These are phyloP conservation scores for Drosophila affinis DNA, from an alignment of 2,888 invertebrate genomes.

Conservation along the genomic window DNA sequence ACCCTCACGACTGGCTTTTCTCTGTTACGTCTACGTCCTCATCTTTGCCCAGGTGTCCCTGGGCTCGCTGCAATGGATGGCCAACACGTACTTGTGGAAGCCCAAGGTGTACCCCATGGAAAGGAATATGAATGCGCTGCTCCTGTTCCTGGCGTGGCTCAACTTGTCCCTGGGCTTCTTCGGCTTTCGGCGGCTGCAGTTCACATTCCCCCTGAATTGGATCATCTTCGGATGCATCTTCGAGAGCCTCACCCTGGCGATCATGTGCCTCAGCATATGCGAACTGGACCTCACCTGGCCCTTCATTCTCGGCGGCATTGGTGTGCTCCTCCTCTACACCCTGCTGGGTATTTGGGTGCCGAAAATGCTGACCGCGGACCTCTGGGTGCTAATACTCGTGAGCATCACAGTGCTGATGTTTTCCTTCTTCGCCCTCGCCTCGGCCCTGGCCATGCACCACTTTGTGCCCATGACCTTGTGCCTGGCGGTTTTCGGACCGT, in stretches of 20 bases:
- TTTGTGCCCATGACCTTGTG: constrained; percentile 51
- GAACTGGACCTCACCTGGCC: constrained; percentile 55
- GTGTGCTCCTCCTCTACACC: constrained; percentile 48
- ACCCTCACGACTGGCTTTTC: constrained; percentile 18
- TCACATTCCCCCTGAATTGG: constrained; percentile 59
- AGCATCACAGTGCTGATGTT: constrained; percentile 42
- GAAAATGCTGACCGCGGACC: constrained; percentile 18
- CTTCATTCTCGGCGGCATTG: constrained; percentile 23
- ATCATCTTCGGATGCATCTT: constrained; percentile 57
- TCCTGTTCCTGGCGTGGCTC: constrained; percentile 52
- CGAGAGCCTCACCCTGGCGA: constrained; percentile 55
- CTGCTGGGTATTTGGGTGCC: constrained; percentile 56
- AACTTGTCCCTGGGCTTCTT: constrained; percentile 51
- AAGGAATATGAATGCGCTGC: constrained; percentile 40
- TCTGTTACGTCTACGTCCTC: constrained; percentile 47
- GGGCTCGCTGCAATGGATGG: constrained; percentile 53
- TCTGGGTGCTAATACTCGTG: constrained; percentile 56
- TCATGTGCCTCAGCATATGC: constrained; percentile 38
- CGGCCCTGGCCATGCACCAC: constrained; percentile 43
- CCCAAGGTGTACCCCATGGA: constrained; percentile 26
- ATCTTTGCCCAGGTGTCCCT: constrained; percentile 38
- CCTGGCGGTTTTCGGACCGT: constrained; percentile 63
- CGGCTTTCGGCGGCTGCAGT: constrained; percentile 60
- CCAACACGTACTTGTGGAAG: constrained; percentile 49
- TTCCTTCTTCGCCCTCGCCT: constrained; percentile 37